Percentiles rank a stretch among this genome's conserved stretches.
Evolutionary conservation across 2,888 invertebrate genomes (phyloP).

Genomic region (Sussaba pulchella): DNA sequence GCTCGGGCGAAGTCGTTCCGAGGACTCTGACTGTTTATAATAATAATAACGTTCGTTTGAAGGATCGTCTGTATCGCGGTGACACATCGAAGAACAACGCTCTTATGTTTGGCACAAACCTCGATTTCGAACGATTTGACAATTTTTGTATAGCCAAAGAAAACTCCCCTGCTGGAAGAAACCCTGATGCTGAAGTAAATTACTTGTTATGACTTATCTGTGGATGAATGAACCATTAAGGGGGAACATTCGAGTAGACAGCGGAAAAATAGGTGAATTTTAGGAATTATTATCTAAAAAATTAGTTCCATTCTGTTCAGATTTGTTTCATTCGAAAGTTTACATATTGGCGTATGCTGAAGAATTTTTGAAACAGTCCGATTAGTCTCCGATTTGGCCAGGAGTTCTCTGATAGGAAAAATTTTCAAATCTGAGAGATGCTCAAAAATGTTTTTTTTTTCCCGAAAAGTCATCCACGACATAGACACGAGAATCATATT

Average conservation of each 20-base stretch:
- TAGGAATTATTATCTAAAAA: no score
- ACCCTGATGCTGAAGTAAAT: not conserved
- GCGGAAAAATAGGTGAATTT: no score
- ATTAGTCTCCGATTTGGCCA: no score
- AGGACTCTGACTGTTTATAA: conserved; percentile 57
- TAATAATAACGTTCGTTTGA: conserved; percentile 60
- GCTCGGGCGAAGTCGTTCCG: conserved; percentile 9
- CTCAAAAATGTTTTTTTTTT: no score
- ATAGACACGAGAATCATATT: not conserved
- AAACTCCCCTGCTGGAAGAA: not conserved
- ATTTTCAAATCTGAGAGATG: no score
- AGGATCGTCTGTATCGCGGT: conserved; percentile 63
- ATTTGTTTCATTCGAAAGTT: no score
- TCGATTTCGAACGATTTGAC: conserved; percentile 35
- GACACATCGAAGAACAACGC: conserved; percentile 46
- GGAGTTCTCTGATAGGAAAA: no score
- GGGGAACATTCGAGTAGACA: no score
- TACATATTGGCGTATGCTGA: no score
- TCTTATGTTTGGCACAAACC: conserved; percentile 48
- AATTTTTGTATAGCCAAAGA: conserved; percentile 20
- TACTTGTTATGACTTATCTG: conserved; percentile 11
- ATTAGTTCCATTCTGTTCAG: no score
- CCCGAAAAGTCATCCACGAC: no score
- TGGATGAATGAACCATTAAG: not conserved
- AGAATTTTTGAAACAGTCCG: no score